phyloP scores from a whole-genome alignment of 2,888 invertebrate genomes.

The Resseliella maxima region DNA sequence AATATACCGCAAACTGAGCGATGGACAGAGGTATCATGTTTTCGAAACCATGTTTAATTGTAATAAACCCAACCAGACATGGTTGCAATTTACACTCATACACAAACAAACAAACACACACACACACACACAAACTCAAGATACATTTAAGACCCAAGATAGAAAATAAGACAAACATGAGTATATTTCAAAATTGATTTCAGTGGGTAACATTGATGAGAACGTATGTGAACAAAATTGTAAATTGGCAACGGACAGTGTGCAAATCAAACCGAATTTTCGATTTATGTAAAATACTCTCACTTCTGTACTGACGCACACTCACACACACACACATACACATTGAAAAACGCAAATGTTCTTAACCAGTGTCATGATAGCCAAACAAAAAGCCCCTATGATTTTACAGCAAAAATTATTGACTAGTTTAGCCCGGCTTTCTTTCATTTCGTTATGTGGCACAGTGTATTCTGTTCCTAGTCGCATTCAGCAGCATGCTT shows the following conservation, averaged over 20 bases:
- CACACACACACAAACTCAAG: too few species aligned
- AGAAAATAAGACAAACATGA: background rate
- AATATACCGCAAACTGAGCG: background rate
- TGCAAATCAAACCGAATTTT: background rate
- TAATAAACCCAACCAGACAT: background rate
- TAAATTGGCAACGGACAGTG: background rate
- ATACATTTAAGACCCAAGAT: background rate
- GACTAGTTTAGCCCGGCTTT: too few species aligned
- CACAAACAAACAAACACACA: background rate
- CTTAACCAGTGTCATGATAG: too few species aligned
- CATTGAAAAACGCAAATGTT: too few species aligned
- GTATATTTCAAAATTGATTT: slow-evolving; percentile 22
- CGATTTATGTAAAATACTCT: background rate
- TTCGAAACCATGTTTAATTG: background rate
- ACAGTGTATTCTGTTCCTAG: too few species aligned
- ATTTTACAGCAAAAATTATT: too few species aligned
- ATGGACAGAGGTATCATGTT: background rate
- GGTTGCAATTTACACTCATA: background rate
- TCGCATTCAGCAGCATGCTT: too few species aligned
- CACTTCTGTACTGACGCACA: background rate
- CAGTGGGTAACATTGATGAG: background rate
- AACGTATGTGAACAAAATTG: background rate
- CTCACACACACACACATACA: background rate
- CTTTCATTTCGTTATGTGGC: too few species aligned
- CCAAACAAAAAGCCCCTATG: too few species aligned